Conservation (phyloP, 1,140 invertebrate species). For the Atta cephalotes region DNA sequence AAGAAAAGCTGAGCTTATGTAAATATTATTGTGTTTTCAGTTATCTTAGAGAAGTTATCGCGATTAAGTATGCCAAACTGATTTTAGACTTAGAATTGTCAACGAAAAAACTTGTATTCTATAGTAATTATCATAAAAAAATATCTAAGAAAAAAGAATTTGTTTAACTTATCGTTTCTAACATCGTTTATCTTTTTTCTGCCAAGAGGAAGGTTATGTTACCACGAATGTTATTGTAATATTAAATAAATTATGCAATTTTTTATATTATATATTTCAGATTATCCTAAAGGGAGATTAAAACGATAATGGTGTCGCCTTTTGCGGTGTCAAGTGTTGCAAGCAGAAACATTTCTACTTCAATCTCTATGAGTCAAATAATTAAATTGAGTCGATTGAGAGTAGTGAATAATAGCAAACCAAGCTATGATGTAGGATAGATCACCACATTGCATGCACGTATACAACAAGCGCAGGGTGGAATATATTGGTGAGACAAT, state of each 20-base stretch:
- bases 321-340: conserved; percentile 43
- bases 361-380: conserved; percentile 88
- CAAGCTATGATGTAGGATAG: conserved; percentile 97
- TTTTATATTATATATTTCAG: conserved; percentile 16
- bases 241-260: too few relatives aligned
- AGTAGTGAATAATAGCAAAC: conserved; percentile 97
- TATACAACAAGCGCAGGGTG: conserved; percentile 91
- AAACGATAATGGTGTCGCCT: not conserved
- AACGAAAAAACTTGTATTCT: too few relatives aligned
- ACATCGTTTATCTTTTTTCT: too few relatives aligned
- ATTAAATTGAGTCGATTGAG: conserved; percentile 92
- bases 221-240: too few relatives aligned
- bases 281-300: not conserved
- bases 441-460: conserved; percentile 95
- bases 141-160: too few relatives aligned
- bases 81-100: too few relatives aligned
- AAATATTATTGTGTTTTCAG: too few relatives aligned
- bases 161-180: too few relatives aligned
- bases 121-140: too few relatives aligned
- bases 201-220: too few relatives aligned
- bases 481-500: conserved; percentile 88
- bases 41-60: too few relatives aligned
- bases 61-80: too few relatives aligned
- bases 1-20: not conserved
- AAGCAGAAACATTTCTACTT: conserved; percentile 87